Conservation (phyloP, 1,140 invertebrate genomes). For the Caenorhabditis elegans region DNA sequence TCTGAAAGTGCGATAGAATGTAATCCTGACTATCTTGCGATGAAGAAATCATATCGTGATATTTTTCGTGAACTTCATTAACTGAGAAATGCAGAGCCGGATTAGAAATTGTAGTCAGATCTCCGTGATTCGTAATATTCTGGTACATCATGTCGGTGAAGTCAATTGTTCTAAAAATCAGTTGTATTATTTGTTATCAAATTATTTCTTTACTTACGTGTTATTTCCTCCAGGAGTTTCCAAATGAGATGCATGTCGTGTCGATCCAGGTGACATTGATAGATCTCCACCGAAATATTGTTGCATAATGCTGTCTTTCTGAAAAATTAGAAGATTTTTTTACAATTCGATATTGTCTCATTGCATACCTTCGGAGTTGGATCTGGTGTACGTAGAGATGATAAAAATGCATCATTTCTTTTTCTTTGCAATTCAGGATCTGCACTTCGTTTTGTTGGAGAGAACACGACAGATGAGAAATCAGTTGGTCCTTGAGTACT, state of each 20-base stretch:
- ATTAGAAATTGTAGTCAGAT: background rate
- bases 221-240: background rate
- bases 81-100: background rate
- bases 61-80: background rate
- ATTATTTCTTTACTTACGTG: background rate
- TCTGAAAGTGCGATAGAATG: background rate
- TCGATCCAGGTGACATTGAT: background rate
- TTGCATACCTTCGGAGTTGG: background rate
- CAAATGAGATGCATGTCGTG: background rate
- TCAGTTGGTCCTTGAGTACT: background rate
- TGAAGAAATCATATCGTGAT: background rate
- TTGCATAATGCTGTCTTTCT: background rate
- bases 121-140: background rate
- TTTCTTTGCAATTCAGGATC: background rate
- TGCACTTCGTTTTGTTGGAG: background rate
- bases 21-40: background rate
- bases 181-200: too few relatives aligned
- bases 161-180: background rate
- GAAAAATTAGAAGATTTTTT: too few relatives aligned
- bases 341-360: too few relatives aligned
- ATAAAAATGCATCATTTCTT: background rate
- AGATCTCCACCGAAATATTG: background rate
- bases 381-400: background rate
- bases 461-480: background rate
- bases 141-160: constrained; percentile 10